Base-by-base conservation (phyloP, 2,797 vertebrate genomes). In the Manis pentadactyla region DNA sequence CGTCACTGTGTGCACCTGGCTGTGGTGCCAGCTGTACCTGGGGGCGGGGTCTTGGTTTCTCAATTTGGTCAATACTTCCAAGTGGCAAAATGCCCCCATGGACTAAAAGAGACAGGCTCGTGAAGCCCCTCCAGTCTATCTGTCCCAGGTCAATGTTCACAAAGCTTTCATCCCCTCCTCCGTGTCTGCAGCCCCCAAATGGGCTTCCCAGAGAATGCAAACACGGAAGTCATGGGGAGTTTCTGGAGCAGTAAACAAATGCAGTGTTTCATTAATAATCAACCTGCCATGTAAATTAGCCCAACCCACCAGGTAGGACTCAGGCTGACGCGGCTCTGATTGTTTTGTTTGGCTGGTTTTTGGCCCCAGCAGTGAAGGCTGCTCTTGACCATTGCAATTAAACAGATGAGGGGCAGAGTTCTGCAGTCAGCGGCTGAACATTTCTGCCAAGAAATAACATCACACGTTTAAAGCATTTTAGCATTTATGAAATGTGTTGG, bases 251-350 rank as follows among this genome's bases (percentile, higher is more conserved):
- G 87, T 29, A 64, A 61, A 53, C 84, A 42, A 61, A 19, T 1
- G 39, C 17, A 37, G 71, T 8, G 81, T 57, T 37, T 64, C 51
- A 63, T 77, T 93, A 74, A 91, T 91, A 53, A 96, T 78, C 82
- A 53, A 64, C 93, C 64, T 1, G 5, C 37, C 53, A 4, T 49
- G 71, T 39, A 57, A 77, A 78, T 75, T 21, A 88, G 63, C 73
- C 10, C 23, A n/a, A 42, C 77, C 49, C 46, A 69, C 66, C 63
- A 15, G 71, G 12, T 0, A 11, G 68, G 49, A 23, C 5, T 49
- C 78, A 12, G 82, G 31, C 34, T 7, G 42, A 25, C 51, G 0
- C 31, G 0, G 0, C 69, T 10, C 2, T 46, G 73, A 29, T 46
- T 68, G 19, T 21, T 49, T 31, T 63, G 21, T 64, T 39, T 46